Evolutionary conservation across 2,888 invertebrate species (phyloP).

Genomic region (Dicycla oo): DNA sequence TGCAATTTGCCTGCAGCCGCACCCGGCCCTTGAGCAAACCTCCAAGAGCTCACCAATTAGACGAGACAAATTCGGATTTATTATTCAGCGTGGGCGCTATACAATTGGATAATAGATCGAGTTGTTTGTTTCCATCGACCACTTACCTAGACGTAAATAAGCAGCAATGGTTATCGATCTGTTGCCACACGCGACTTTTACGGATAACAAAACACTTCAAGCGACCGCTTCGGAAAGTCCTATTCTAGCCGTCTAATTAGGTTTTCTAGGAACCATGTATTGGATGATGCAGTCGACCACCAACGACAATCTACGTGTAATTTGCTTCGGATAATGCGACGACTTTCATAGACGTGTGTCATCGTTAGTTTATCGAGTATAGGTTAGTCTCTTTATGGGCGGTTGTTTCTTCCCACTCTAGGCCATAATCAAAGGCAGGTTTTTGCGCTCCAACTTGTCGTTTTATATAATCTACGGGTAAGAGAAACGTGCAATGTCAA

Average conservation of each 20-base stretch:
- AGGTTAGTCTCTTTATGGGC: slow-evolving; percentile 53
- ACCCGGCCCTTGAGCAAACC: slow-evolving; percentile 70
- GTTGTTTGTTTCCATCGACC: slow-evolving; percentile 69
- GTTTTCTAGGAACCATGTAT: slow-evolving; percentile 46
- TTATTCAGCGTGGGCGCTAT: slow-evolving; percentile 79
- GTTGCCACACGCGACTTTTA: slow-evolving; percentile 55
- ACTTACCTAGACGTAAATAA: slow-evolving; percentile 66
- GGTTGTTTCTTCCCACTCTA: slow-evolving; percentile 50
- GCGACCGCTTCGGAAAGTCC: slow-evolving; percentile 35
- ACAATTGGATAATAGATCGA: slow-evolving; percentile 78
- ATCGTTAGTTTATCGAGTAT: slow-evolving; percentile 52
- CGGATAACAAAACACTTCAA: slow-evolving; percentile 33
- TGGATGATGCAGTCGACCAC: slow-evolving; percentile 54
- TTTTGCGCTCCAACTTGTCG: slow-evolving; percentile 35
- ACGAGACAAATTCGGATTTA: slow-evolving; percentile 83
- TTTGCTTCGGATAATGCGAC: slow-evolving; percentile 65
- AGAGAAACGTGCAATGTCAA: slow-evolving; percentile 36
- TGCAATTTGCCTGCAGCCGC: slow-evolving; percentile 83
- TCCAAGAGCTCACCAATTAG: slow-evolving; percentile 85
- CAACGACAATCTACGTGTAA: slow-evolving; percentile 54
- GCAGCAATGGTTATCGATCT: slow-evolving; percentile 67
- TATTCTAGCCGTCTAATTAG: slow-evolving; percentile 32
- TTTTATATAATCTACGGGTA: slow-evolving; percentile 40
- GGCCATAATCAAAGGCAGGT: slow-evolving; percentile 43
- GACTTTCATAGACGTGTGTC: slow-evolving; percentile 60